Evolutionary conservation across 1,140 invertebrate genomes (phyloP).

Genomic region (Eulimnadia texana): DNA sequence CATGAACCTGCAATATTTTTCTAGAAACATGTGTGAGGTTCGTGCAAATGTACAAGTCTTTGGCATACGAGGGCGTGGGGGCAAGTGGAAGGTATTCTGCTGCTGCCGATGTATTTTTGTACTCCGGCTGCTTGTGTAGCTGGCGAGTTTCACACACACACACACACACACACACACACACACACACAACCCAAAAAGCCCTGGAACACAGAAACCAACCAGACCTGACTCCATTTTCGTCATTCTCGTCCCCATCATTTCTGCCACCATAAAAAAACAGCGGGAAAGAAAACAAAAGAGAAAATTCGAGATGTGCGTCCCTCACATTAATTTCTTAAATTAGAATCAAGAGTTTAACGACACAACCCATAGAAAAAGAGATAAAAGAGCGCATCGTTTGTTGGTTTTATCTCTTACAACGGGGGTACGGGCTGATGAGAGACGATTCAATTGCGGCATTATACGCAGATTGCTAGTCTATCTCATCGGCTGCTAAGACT

Average conservation of each 20-base stretch:
- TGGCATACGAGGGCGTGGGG: background rate
- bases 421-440: too few species aligned
- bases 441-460: too few species aligned
- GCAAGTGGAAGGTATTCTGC: background rate
- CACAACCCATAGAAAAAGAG: too few species aligned
- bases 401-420: too few species aligned
- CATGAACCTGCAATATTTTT: background rate
- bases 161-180: too few species aligned
- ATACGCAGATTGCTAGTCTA: too few species aligned
- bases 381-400: too few species aligned
- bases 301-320: background rate
- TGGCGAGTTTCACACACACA: background rate
- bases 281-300: background rate
- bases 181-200: too few species aligned
- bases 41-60: background rate
- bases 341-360: background rate
- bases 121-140: too few species aligned
- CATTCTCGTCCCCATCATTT: background rate
- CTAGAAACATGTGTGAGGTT: background rate
- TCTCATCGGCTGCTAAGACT: too few species aligned
- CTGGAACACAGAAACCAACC: background rate
- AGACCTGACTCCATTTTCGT: background rate
- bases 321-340: background rate
- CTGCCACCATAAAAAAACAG: background rate
- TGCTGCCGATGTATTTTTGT: background rate